Evolutionary conservation across 2,888 invertebrate species (phyloP).

Genomic region (Heliconius charithonia): DNA sequence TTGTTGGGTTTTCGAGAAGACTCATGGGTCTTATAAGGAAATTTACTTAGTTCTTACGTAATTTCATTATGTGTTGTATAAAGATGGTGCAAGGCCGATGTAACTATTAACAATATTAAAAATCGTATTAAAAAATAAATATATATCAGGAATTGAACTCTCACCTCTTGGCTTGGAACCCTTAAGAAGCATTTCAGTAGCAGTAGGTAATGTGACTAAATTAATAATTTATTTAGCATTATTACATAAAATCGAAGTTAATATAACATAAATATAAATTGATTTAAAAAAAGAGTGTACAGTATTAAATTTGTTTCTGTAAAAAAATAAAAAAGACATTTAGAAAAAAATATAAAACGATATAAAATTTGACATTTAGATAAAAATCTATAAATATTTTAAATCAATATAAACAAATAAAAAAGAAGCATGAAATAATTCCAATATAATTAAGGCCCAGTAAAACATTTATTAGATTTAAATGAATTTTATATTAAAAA

Average conservation of each 20-base stretch:
- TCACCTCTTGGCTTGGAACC: too few relatives aligned
- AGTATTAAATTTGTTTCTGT: too few relatives aligned
- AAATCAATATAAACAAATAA: background rate
- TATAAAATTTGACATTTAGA: too few relatives aligned
- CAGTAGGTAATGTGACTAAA: too few relatives aligned
- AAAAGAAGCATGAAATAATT: background rate
- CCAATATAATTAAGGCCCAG: background rate
- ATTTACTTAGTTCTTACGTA: background rate
- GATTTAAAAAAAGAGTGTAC: too few relatives aligned
- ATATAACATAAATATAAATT: too few relatives aligned
- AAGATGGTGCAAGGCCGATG: background rate
- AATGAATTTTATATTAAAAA: background rate
- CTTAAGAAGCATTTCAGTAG: too few relatives aligned
- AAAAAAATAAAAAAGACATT: background rate
- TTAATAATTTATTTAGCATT: too few relatives aligned
- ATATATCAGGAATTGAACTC: too few relatives aligned
- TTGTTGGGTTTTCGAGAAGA: constrained; percentile 15
- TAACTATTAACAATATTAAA: background rate
- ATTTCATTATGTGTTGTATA: background rate
- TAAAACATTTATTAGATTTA: background rate
- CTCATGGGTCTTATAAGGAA: constrained; percentile 6
- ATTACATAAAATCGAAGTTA: too few relatives aligned
- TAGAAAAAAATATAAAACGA: too few relatives aligned
- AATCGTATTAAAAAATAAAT: too few relatives aligned
- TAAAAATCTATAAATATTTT: background rate